Base-by-base conservation (phyloP, 2,888 invertebrate genomes). In the Meiosimyza decipiens region DNA sequence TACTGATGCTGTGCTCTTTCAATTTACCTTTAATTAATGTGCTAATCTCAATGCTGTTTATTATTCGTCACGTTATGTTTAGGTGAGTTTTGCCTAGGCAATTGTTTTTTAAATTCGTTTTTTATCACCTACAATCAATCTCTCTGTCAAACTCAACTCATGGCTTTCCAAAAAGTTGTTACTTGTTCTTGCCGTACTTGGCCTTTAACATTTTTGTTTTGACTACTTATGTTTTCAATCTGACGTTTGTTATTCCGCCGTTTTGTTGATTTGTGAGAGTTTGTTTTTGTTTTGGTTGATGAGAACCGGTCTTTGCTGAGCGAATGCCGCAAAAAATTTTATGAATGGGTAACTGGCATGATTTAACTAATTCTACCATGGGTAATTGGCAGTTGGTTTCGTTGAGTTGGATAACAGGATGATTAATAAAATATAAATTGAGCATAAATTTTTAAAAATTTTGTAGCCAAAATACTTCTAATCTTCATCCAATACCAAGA, bases 241-340 rank as follows among this genome's bases (percentile, higher is more conserved):
- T 65, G 65, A 65, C 65, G 50, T 51, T 67, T 57, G 16, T n/a
- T 5, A 22, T 7, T 69, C 12, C 33, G 15, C 9, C 40, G 9
- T 71, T 66, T 71, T 71, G 71, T 71, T 71, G 71, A 59, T 66
- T 71, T 65, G 59, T 6, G 71, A 71, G 71, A 71, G 66, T 57
- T 71, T 69, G 69, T 69, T 69, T 69, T 60, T 60, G 13, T 62
- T 18, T 16, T 60, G 60, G 60, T 51, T 40, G 60, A 33, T 22
- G 15, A 18, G n/a, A 68, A 55, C 68, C 28, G 57, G 12, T 16
- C 18, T 18, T 6, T 13, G 12, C 51, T 18, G 22, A 47, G 16
- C 64, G 18, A n/a, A 64, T 22, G 28, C 50, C 64, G 13, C 22
- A 47, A 57, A 57, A 15, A 40, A 22, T 62, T 40, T 15, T 6